Percentiles rank a stretch among this genome's conserved stretches.
phyloP scores from a whole-genome alignment of 2,797 vertebrate genomes.

The Lutjanus campechanus region DNA sequence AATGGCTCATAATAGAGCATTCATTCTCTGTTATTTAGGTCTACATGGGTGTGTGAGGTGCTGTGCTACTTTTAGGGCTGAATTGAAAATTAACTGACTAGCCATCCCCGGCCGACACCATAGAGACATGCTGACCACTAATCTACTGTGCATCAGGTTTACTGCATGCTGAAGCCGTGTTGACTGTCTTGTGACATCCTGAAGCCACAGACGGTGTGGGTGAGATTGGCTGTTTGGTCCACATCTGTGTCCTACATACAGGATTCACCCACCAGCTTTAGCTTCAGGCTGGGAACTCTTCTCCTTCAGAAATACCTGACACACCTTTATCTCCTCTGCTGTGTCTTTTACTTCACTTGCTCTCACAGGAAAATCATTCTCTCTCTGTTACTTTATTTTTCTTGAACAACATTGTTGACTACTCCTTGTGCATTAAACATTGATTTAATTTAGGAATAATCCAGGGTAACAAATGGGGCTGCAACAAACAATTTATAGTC shows the following conservation, averaged over 20 bases:
- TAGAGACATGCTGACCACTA: slow-evolving; percentile 5
- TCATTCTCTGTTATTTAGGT: slow-evolving; percentile 52
- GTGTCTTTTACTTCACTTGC: neutral
- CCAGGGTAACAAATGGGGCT: neutral
- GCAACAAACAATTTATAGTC: neutral
- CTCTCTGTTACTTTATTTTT: neutral
- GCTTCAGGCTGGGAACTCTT: slow-evolving; percentile 7
- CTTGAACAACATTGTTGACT: neutral
- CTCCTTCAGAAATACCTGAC: slow-evolving; percentile 14
- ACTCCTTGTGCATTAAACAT: neutral
- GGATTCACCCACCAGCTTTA: slow-evolving; percentile 26
- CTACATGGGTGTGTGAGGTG: slow-evolving; percentile 33
- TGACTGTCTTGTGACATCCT: slow-evolving; percentile 47
- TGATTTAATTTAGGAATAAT: slow-evolving; percentile 11
- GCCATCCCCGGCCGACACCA: neutral
- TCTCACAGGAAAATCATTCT: neutral
- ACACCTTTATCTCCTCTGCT: slow-evolving; percentile 3
- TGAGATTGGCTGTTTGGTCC: slow-evolving; percentile 41
- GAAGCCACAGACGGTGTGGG: slow-evolving; percentile 28
- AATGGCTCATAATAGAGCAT: slow-evolving; percentile 60
- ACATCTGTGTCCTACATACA: slow-evolving; percentile 57
- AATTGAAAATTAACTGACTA: slow-evolving; percentile 33
- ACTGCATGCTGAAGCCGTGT: slow-evolving; percentile 16
- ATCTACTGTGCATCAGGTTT: slow-evolving; percentile 22
- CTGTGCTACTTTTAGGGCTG: slow-evolving; percentile 33